Evolutionary conservation across 2,113 vertebrate species (phyloP), one percentile per base, ranked within the genome.

Genomic region (Pelecanus crispus): DNA sequence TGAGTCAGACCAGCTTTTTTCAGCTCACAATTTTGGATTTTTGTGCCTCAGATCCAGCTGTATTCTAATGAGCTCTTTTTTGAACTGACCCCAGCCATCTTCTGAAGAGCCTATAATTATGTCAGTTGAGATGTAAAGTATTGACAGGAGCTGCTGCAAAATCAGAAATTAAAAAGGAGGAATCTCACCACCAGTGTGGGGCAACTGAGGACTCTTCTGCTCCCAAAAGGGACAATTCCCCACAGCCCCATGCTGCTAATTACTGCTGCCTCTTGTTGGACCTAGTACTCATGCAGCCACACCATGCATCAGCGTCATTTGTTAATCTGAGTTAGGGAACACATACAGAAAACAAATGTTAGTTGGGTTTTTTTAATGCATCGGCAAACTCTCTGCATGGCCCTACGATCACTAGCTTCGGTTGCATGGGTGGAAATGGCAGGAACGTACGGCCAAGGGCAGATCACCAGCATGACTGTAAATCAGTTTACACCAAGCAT

Each of bases 341-440:
- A 14, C 0, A 8, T 22, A 49, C 34, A 65, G 59, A 20, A 68
- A 68, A 67, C 44, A 70, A 45, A 6, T 0, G 0, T 31, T 44
- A 11, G 16, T 25, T 52, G 17, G 9, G 3, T 3, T 31, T 25
- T 71, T 70, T 44, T 9, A 67, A 58, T 15, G 21, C 36, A 13
- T 73, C 6, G 6, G 21, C 50, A 62, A 81, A 58, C 15, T 31
- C 1, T 0, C 24, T 38, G 63, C 50, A 1, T 1, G 1, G 52
- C 61, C 45, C 29, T 7, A 7, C 1, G 0, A 6, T 61, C 59
- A 2, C 34, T 24, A 17, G 7, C 56, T 75, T 58, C 18, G 31
- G 21, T 20, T 38, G 47, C 2, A 4, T 40, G 58, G 28, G 40
- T 88, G 75, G 32, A n/a, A 90, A 31, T 9, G 8, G 45, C 58